phyloP scores from a whole-genome alignment of 1,140 invertebrate genomes.

The Magallana gigas region DNA sequence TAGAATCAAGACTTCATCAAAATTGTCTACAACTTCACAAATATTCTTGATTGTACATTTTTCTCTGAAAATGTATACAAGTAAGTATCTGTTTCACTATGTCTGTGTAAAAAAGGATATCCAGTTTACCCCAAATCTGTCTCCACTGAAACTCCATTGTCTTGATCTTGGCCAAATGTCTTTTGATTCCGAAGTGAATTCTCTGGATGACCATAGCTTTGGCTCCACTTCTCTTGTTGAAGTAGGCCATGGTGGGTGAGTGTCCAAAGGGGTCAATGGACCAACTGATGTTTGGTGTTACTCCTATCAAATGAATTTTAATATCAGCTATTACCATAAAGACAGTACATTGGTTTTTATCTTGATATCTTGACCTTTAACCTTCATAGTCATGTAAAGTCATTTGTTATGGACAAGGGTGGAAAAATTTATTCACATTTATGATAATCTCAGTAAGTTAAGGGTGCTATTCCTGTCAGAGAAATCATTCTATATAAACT shows the following conservation, averaged over 20 bases:
- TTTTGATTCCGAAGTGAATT: constrained; percentile 97
- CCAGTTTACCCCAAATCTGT: constrained; percentile 91
- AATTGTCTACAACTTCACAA: no score
- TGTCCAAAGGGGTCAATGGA: constrained; percentile 95
- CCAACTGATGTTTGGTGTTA: constrained; percentile 89
- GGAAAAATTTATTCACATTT: no score
- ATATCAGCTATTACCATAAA: not conserved
- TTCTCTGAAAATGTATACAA: no score
- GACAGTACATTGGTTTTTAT: not conserved
- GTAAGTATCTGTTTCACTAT: no score
- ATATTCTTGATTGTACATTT: no score
- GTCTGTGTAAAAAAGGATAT: not conserved
- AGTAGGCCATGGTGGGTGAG: constrained; percentile 92
- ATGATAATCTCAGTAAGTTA: no score
- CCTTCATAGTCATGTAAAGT: no score
- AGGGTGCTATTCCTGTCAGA: no score
- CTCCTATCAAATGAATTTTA: constrained; percentile 43
- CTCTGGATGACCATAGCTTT: constrained; percentile 94
- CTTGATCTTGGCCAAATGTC: constrained; percentile 89
- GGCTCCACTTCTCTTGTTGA: constrained; percentile 90
- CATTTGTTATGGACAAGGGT: no score
- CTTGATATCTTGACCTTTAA: no score
- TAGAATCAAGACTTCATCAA: no score
- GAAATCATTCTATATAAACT: no score
- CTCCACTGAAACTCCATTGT: constrained; percentile 94